phyloP scores from a whole-genome alignment of 2,888 invertebrate species.

The Carabus problematicus region DNA sequence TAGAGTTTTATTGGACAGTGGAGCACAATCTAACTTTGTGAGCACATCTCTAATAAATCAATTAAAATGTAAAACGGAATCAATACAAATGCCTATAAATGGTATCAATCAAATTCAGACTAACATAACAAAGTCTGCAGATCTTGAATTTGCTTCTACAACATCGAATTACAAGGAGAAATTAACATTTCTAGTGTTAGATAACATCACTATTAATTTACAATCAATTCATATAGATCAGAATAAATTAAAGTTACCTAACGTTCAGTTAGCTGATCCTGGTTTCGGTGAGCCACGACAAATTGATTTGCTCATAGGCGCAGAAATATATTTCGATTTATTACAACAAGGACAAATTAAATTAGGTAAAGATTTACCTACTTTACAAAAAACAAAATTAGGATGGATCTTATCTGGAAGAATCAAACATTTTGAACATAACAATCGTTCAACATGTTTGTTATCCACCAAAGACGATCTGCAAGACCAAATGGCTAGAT shows the following conservation, averaged over 20 bases:
- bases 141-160: conserved; percentile 3
- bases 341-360: conserved; percentile 1
- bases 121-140: background rate
- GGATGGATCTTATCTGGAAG: conserved; percentile 17
- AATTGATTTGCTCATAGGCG: conserved; percentile 1
- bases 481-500: conserved; percentile 1
- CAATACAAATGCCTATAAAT: background rate
- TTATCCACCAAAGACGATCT: background rate
- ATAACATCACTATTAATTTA: background rate
- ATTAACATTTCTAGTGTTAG: conserved; percentile 5
- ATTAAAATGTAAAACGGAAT: background rate
- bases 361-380: background rate
- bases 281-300: background rate
- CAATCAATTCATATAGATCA: conserved; percentile 1
- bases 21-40: conserved; percentile 14
- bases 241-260: background rate
- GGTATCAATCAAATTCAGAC: background rate
- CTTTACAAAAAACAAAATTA: conserved; percentile 23
- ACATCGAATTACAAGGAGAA: background rate
- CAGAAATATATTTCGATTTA: conserved; percentile 7
- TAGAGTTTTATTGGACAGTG: conserved; percentile 6
- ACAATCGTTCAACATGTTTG: background rate
- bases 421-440: conserved; percentile 6
- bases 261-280: background rate
- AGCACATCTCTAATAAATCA: background rate